Evolutionary conservation across 2,797 vertebrate species (phyloP).

Genomic region (Salmo trutta): DNA sequence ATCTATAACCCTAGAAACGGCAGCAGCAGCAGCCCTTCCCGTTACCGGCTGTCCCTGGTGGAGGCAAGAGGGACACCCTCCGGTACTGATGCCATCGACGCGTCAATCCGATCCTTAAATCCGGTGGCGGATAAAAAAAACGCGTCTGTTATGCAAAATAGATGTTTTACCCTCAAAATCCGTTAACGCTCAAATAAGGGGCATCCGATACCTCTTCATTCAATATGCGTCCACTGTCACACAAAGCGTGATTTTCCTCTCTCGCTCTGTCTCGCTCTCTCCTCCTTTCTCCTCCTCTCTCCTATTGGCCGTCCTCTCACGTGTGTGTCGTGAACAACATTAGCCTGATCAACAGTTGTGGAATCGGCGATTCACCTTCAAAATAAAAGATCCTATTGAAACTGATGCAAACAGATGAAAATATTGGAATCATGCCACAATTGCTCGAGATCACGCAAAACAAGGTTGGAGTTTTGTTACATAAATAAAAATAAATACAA

Average conservation of each 20-base stretch:
- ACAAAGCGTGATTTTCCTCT: conserved; percentile 55
- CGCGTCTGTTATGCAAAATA: neutral
- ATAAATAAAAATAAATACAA: too few relatives aligned
- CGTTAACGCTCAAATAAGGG: conserved; percentile 38
- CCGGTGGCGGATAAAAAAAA: conserved; percentile 1
- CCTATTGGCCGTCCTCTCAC: conserved; percentile 12
- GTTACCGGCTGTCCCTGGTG: conserved; percentile 62
- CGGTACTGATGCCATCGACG: conserved; percentile 60
- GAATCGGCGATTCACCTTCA: too few relatives aligned
- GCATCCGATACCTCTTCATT: conserved; percentile 46
- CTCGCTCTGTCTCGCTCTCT: conserved; percentile 33
- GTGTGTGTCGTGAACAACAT: too few relatives aligned
- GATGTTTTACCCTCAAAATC: neutral
- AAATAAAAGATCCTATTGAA: too few relatives aligned
- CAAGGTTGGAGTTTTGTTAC: too few relatives aligned
- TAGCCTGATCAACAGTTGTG: too few relatives aligned
- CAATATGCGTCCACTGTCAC: conserved; percentile 41
- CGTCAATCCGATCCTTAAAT: conserved; percentile 18
- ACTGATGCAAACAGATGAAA: too few relatives aligned
- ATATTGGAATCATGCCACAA: too few relatives aligned
- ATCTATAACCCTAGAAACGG: conserved; percentile 32
- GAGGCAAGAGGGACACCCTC: conserved; percentile 53
- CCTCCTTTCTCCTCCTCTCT: conserved; percentile 23
- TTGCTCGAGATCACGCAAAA: too few relatives aligned
- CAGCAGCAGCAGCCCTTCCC: conserved; percentile 51